A percentile compares a stretch with the other conserved stretches of the same genome.
Evolutionary conservation across 1,140 invertebrate genomes (phyloP).

Genomic region (Semibalanus balanoides): DNA sequence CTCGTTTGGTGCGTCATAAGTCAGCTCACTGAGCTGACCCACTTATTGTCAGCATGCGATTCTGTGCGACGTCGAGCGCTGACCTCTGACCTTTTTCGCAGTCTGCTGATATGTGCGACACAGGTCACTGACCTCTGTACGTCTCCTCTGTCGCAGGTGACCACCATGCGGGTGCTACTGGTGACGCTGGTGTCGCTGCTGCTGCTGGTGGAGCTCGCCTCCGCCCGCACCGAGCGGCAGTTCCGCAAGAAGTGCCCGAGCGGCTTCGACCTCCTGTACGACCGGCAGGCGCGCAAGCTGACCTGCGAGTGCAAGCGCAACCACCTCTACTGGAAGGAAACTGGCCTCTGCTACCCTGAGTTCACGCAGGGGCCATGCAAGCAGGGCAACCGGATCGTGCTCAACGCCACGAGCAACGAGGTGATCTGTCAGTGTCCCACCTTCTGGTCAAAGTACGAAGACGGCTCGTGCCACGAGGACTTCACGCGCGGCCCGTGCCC

Average conservation of each 20-base stretch:
- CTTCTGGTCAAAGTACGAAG: slow-evolving; percentile 16
- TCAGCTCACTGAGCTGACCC: too few species aligned
- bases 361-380: slow-evolving; percentile 20
- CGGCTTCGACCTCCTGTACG: slow-evolving; percentile 12
- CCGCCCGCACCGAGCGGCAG: background rate
- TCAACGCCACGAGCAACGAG: slow-evolving; percentile 8
- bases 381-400: slow-evolving; percentile 15
- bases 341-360: slow-evolving; percentile 22
- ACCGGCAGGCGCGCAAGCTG: slow-evolving; percentile 15
- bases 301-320: slow-evolving; percentile 22
- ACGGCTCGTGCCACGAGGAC: slow-evolving; percentile 20
- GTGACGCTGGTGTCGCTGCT: too few species aligned
- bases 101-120: too few species aligned
- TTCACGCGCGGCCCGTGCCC: slow-evolving; percentile 22
- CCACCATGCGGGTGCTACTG: too few species aligned
- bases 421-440: slow-evolving; percentile 17
- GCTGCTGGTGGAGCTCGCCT: background rate
- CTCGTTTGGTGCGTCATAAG: too few species aligned
- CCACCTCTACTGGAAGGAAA: slow-evolving; percentile 22
- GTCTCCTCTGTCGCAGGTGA: too few species aligned
- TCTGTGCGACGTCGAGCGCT: too few species aligned
- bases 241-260: slow-evolving; percentile 10
- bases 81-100: too few species aligned
- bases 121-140: too few species aligned
- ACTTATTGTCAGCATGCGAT: too few species aligned